These are phyloP conservation scores for Trichonephila clavipes DNA, from an alignment of 1,140 invertebrate genomes.

Conservation along the genomic window DNA sequence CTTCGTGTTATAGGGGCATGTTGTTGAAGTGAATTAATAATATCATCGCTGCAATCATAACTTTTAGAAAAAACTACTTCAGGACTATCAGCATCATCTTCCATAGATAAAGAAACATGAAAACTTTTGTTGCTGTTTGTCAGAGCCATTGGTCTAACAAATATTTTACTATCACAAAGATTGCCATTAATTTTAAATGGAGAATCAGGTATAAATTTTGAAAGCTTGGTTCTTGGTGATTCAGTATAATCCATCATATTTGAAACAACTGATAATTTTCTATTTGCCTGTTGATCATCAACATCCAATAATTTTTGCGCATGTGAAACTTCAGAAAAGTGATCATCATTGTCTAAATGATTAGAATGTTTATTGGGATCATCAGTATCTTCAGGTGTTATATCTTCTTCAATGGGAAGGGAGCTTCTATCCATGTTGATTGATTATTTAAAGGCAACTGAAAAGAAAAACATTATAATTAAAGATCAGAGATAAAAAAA, in stretches of 20 bases:
- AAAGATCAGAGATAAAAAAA: too few relatives aligned
- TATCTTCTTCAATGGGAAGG: conserved; percentile 12
- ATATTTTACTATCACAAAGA: conserved; percentile 68
- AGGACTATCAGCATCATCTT: conserved; percentile 42
- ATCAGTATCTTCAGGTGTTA: conserved; percentile 50
- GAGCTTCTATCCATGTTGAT: background rate
- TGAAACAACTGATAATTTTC: background rate
- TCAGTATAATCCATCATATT: conserved; percentile 48
- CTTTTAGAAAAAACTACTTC: conserved; percentile 66
- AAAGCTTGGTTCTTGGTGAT: conserved; percentile 66
- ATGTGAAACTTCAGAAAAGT: conserved; percentile 23
- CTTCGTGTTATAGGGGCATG: conserved; percentile 31
- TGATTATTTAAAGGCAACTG: background rate
- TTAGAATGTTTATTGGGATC: conserved; percentile 60
- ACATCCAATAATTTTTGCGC: conserved; percentile 28
- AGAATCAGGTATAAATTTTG: conserved; percentile 56
- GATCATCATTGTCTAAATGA: background rate
- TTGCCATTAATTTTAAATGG: conserved; percentile 65
- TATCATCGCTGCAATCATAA: conserved; percentile 61
- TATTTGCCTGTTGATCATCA: conserved; percentile 16
- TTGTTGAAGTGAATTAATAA: conserved; percentile 52
- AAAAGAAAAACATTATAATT: background rate
- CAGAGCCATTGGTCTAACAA: conserved; percentile 8
- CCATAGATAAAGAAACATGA: conserved; percentile 64
- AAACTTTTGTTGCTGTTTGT: conserved; percentile 51